These are phyloP conservation scores for Yponomeuta sedellus DNA, from an alignment of 2,888 invertebrate species.

Conservation along the genomic window DNA sequence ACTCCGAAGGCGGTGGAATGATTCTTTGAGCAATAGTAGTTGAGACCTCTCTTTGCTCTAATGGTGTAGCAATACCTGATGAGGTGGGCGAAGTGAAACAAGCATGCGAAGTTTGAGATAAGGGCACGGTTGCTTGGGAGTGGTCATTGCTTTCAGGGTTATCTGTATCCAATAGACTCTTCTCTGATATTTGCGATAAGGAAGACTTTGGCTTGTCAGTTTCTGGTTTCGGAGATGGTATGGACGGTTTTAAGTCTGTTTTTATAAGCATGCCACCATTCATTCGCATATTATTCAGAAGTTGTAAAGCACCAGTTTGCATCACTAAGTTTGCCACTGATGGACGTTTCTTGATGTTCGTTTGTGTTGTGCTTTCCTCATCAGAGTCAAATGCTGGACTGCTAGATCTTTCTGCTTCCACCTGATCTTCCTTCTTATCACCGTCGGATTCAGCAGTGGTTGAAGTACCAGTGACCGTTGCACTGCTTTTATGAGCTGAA, in stretches of 20 bases:
- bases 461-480: slow-evolving; percentile 75
- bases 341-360: slow-evolving; percentile 77
- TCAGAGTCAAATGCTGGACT: slow-evolving; percentile 97
- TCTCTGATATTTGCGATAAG: slow-evolving; percentile 80
- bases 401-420: slow-evolving; percentile 87
- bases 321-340: slow-evolving; percentile 82
- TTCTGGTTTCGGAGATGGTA: slow-evolving; percentile 34
- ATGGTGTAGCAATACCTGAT: slow-evolving; percentile 62
- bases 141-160: slow-evolving; percentile 58
- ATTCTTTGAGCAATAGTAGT: slow-evolving; percentile 80
- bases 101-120: slow-evolving; percentile 34
- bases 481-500: slow-evolving; percentile 75
- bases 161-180: slow-evolving; percentile 79
- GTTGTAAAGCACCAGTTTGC: slow-evolving; percentile 77
- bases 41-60: slow-evolving; percentile 60
- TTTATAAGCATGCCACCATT: slow-evolving; percentile 74
- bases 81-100: slow-evolving; percentile 58
- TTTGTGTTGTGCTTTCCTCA: slow-evolving; percentile 86
- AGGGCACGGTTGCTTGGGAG: slow-evolving; percentile 47
- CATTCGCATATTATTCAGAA: slow-evolving; percentile 72
- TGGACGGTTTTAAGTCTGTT: slow-evolving; percentile 44
- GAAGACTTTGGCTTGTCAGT: slow-evolving; percentile 57
- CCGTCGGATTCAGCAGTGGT: slow-evolving; percentile 71
- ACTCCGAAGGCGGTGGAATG: slow-evolving; percentile 84
- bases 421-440: slow-evolving; percentile 67